phyloP scores from a whole-genome alignment of 2,113 vertebrate species.

The Anguilla rostrata region DNA sequence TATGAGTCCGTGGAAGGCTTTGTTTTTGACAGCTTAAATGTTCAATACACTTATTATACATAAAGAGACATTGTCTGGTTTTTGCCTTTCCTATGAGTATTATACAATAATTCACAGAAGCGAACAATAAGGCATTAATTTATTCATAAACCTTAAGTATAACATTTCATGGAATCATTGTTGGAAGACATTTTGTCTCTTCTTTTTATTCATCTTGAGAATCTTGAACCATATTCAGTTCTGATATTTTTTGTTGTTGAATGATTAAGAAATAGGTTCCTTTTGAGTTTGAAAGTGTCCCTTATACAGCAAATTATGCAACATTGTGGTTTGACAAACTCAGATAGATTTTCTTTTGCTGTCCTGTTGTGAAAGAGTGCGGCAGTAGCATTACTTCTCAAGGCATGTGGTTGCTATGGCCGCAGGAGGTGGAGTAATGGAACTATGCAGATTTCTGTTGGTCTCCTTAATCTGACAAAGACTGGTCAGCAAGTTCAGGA shows the following conservation, averaged over 20 bases:
- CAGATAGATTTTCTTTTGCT: constrained; percentile 1
- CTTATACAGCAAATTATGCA: not conserved
- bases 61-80: too few species aligned
- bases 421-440: constrained; percentile 10
- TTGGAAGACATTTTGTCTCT: too few species aligned
- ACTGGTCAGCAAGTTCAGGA: not conserved
- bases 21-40: too few species aligned
- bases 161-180: too few species aligned
- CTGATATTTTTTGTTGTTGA: not conserved
- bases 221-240: not conserved
- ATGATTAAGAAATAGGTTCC: too few species aligned
- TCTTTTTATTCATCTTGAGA: too few species aligned
- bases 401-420: constrained; percentile 11
- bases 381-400: constrained; percentile 6
- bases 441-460: constrained; percentile 9
- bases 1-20: too few species aligned
- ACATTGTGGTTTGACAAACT: constrained; percentile 8
- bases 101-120: too few species aligned
- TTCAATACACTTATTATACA: too few species aligned
- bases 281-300: not conserved
- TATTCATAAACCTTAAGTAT: too few species aligned
- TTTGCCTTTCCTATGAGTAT: too few species aligned
- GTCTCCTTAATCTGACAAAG: constrained; percentile 7
- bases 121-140: too few species aligned
- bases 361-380: constrained; percentile 4